phyloP scores from a whole-genome alignment of 2,113 vertebrate species.

The Elephas maximus region DNA sequence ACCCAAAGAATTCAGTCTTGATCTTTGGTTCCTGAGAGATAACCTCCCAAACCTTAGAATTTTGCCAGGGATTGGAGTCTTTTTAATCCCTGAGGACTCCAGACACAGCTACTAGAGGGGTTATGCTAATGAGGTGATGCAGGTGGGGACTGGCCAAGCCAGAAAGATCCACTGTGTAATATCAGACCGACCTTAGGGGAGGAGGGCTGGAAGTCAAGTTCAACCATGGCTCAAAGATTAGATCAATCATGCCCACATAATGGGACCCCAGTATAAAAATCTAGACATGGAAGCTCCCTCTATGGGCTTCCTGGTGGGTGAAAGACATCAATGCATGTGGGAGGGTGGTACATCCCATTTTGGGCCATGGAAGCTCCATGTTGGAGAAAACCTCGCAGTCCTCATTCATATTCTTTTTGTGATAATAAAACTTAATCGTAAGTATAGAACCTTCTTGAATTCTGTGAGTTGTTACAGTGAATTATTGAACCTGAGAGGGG shows the following conservation, averaged over 20 bases:
- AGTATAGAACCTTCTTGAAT: background rate
- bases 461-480: background rate
- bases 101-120: background rate
- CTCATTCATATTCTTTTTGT: too few relatives aligned
- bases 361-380: background rate
- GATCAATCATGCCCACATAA: background rate
- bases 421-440: background rate
- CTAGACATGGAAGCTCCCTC: background rate
- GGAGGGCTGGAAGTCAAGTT: background rate
- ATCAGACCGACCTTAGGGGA: background rate
- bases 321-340: background rate
- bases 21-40: background rate
- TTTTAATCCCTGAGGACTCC: background rate
- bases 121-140: background rate
- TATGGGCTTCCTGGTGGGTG: background rate
- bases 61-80: background rate
- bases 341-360: background rate
- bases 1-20: background rate
- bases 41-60: too few relatives aligned
- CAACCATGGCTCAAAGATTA: background rate
- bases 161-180: too few relatives aligned
- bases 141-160: background rate
- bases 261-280: background rate
- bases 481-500: background rate
- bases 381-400: background rate